Base-by-base conservation (phyloP, 2,797 vertebrate genomes). In the Cyclopterus lumpus region DNA sequence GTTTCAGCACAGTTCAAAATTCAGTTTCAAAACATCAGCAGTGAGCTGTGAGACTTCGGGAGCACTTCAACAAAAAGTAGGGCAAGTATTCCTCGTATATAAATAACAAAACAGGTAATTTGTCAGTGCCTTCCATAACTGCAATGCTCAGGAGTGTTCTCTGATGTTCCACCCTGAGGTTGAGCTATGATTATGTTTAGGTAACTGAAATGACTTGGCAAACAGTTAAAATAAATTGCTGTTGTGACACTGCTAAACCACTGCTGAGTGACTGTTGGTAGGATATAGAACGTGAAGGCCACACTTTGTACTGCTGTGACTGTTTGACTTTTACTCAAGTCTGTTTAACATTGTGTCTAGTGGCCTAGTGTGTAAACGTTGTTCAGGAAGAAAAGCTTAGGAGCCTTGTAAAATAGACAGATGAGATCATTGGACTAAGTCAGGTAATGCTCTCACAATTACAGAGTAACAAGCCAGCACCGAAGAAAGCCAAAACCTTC, bases 361-460 rank as follows among this genome's bases (percentile, higher is more conserved):
- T 16, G 49, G 14, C 28, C 36, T 55, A 34, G 16, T 63, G 34
- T 57, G 38, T 58, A 83, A 67, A 75, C 64, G 69, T 69, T 62
- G 62, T 65, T 87, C 51, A 44, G 42, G 58, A 24, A 59, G 55
- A 77, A 86, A 79, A 75, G 24, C 24, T 63, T 62, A 53, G 48
- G 34, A 53, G 67, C 32, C 79, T 68, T 60, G 42, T 73, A 72
- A 65, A 81, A 82, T 59, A 75, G 81, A 85, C 71, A 84, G 75
- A 88, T 73, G 58, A 75, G 75, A 86, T 82, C 49, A 81, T 54
- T 66, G 80, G 40, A 60, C 48, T 73, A 77, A 71, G 70, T 79
- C 79, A 79, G 74, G 75, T 67, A 67, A 76, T 38, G 70, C 70
- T 77, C 53, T 67, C n/a, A 44, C 72, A 86, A 88, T 83, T 89